phyloP scores from a whole-genome alignment of 2,113 vertebrate genomes.

The Lates calcarifer region DNA sequence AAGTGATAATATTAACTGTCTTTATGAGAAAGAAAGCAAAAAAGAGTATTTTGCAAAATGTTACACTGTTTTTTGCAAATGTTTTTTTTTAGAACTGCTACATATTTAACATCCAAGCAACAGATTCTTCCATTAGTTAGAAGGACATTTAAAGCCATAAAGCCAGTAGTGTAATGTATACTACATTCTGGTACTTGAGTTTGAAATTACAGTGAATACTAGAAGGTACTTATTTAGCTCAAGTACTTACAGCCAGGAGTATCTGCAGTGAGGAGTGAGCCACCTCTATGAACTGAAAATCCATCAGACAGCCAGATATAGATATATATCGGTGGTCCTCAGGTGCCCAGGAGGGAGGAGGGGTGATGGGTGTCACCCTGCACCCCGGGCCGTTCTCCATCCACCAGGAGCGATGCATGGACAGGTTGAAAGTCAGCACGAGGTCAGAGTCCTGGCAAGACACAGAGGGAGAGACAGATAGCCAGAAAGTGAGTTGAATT shows the following conservation, averaged over 20 bases:
- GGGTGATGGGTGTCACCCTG: constrained; percentile 94
- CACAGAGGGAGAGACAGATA: constrained; percentile 17
- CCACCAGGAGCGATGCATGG: constrained; percentile 99
- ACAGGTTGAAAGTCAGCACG: constrained; percentile 99
- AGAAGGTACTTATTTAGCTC: constrained; percentile 13
- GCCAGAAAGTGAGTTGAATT: constrained; percentile 51
- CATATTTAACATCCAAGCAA: constrained; percentile 5
- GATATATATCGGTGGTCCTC: constrained; percentile 99
- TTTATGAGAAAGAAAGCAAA: neutral
- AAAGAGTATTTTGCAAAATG: neutral
- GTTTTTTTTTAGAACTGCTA: neutral
- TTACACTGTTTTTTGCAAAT: neutral
- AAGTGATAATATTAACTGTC: neutral
- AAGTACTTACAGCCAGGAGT: constrained; percentile 95
- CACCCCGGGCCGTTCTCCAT: constrained; percentile 99
- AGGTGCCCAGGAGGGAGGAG: constrained; percentile 97
- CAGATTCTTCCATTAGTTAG: neutral
- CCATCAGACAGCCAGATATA: constrained; percentile 95
- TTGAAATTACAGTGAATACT: constrained; percentile 19
- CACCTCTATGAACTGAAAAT: constrained; percentile 99
- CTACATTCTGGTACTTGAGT: constrained; percentile 12
- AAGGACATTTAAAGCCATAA: neutral
- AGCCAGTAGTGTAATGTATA: neutral
- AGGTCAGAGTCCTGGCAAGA: constrained; percentile 94
- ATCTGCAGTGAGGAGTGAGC: constrained; percentile 98